Conservation (phyloP, 2,888 invertebrate genomes). For the Eledona agricola region DNA sequence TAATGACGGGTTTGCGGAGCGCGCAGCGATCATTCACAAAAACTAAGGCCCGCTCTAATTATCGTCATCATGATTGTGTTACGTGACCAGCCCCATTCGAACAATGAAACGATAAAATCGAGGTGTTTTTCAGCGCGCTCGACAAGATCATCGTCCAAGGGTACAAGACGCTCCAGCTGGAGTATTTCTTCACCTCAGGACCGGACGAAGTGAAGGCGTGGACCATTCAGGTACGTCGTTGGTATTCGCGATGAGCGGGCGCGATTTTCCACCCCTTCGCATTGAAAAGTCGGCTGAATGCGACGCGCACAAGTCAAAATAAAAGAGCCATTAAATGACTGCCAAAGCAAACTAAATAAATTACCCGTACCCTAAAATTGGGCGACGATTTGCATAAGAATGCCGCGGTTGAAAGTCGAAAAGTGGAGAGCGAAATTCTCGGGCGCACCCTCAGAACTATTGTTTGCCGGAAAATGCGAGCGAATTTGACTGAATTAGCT, state of each 20-base stretch:
- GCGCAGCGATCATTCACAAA: constrained; percentile 51
- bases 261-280: background rate
- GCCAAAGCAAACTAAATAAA: constrained; percentile 55
- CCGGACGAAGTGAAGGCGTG: constrained; percentile 99
- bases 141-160: constrained; percentile 98
- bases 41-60: constrained; percentile 49
- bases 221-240: constrained; percentile 87
- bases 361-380: constrained; percentile 58
- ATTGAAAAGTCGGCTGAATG: constrained; percentile 29
- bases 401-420: constrained; percentile 42
- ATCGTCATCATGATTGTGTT: constrained; percentile 49
- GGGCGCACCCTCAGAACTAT: no score
- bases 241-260: constrained; percentile 29
- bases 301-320: constrained; percentile 35
- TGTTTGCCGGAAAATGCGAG: no score
- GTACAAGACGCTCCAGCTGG: constrained; percentile 94
- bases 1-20: constrained; percentile 56
- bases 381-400: constrained; percentile 60
- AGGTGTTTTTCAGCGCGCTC: constrained; percentile 74
- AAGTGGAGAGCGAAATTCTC: constrained; percentile 43
- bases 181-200: constrained; percentile 98
- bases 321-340: constrained; percentile 50
- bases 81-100: constrained; percentile 23
- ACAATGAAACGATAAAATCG: constrained; percentile 27
- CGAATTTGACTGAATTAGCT: no score